Conservation (phyloP, 2,797 vertebrate species). For the Xiphophorus birchmanni region DNA sequence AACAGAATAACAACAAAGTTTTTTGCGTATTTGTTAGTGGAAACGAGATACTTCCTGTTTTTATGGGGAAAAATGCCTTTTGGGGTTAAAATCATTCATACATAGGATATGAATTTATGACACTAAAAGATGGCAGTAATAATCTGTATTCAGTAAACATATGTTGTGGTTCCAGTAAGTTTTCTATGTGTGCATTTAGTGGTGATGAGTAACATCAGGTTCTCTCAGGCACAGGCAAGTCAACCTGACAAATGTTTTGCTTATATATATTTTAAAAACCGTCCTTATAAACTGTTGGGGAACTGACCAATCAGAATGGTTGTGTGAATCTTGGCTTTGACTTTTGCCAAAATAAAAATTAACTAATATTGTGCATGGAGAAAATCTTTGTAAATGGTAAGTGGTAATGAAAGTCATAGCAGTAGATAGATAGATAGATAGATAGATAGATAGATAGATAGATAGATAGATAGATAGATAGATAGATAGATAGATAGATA, state of each 20-base stretch:
- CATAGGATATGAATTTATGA: background rate
- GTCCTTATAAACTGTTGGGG: background rate
- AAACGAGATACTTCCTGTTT: background rate
- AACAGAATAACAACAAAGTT: no score
- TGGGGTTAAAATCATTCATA: background rate
- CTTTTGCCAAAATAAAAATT: background rate
- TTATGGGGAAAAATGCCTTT: background rate
- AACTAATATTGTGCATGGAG: background rate
- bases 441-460: slow-evolving; percentile 10
- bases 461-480: background rate
- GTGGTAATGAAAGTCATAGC: background rate
- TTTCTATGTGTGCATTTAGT: background rate
- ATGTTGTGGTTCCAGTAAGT: background rate
- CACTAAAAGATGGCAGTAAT: background rate
- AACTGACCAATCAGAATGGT: background rate
- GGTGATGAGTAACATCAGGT: background rate
- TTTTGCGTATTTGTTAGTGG: no score
- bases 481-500: slow-evolving; percentile 7
- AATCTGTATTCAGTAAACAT: background rate
- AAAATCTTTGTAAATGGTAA: background rate
- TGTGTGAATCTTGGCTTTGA: background rate
- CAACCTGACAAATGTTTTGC: background rate
- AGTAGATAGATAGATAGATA: background rate
- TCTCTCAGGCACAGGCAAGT: background rate
- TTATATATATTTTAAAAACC: background rate